phyloP scores from a whole-genome alignment of 2,113 vertebrate species.

The Puffinus mauretanicus region DNA sequence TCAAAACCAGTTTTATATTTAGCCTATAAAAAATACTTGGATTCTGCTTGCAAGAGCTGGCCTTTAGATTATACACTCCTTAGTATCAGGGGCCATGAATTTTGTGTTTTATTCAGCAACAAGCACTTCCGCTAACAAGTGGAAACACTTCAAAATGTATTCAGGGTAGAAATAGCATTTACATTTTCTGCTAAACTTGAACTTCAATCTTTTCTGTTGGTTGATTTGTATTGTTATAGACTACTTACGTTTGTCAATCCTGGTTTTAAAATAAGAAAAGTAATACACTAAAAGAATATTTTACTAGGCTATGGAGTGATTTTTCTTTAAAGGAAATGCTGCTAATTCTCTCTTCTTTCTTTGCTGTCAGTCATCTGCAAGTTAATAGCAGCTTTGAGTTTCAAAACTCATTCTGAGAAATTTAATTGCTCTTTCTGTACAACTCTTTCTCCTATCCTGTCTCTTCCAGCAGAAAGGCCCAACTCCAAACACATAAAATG shows the following conservation, averaged over 20 bases:
- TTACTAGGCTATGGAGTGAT: neutral
- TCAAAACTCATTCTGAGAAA: neutral
- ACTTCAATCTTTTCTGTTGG: neutral
- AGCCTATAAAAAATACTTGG: neutral
- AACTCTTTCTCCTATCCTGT: neutral
- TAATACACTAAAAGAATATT: neutral
- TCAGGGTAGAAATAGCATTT: neutral
- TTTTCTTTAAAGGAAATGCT: neutral
- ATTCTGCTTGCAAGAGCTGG: neutral
- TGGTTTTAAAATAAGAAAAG: neutral
- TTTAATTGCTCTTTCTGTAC: neutral
- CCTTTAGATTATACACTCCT: neutral
- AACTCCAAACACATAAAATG: neutral
- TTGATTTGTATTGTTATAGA: neutral
- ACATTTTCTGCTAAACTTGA: neutral
- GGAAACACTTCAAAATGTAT: neutral
- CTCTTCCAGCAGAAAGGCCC: neutral
- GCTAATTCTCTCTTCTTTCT: neutral
- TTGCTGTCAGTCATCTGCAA: neutral
- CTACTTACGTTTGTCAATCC: neutral
- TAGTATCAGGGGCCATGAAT: neutral
- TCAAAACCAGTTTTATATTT: neutral
- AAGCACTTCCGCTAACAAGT: neutral
- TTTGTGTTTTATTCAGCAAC: neutral
- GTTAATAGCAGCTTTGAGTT: neutral